These are phyloP conservation scores for Cremastobaeus sp. DNA, from an alignment of 2,888 invertebrate species.

Conservation along the genomic window DNA sequence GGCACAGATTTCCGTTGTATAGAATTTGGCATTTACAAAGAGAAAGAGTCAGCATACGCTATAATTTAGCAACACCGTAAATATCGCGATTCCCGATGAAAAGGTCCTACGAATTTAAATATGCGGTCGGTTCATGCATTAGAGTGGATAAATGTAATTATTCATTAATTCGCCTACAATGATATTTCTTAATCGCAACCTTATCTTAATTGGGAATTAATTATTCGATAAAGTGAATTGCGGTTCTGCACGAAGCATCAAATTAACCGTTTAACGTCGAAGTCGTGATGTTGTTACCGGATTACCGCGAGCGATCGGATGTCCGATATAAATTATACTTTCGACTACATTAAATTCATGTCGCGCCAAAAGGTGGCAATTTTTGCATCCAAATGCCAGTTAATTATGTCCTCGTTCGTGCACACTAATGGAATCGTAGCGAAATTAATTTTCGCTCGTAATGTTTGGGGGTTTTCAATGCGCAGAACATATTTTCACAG, in stretches of 20 bases:
- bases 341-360: not conserved
- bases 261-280: conserved; percentile 11
- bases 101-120: conserved; percentile 1
- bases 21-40: conserved; percentile 37
- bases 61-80: conserved; percentile 7
- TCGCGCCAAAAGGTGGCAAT: no score
- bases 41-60: conserved; percentile 19
- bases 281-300: conserved; percentile 1
- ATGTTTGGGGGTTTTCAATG: no score
- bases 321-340: not conserved
- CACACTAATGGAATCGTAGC: no score
- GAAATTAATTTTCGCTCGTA: no score
- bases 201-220: conserved; percentile 37
- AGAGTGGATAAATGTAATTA: conserved; percentile 19
- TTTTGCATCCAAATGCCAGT: no score
- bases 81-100: not conserved
- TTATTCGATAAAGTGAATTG: conserved; percentile 25
- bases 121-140: conserved; percentile 17
- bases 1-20: no score
- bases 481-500: conserved; percentile 28
- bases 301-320: conserved; percentile 1
- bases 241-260: conserved; percentile 11
- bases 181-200: conserved; percentile 23
- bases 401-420: no score
- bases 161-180: conserved; percentile 8